Base-by-base conservation (phyloP, 2,113 vertebrate species). In the Athene noctua region DNA sequence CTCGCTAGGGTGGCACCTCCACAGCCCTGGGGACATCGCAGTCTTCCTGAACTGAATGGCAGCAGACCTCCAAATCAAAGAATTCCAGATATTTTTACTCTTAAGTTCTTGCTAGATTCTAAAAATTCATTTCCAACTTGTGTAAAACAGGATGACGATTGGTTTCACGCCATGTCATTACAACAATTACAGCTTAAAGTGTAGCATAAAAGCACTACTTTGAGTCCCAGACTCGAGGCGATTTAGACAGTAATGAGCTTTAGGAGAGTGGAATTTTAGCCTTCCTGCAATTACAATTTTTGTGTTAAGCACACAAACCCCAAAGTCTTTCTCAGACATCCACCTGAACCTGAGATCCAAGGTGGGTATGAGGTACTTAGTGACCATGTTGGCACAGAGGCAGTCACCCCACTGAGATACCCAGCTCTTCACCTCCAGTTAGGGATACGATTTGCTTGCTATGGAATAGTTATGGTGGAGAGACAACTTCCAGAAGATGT, bases 321-420 rank as follows among this genome's bases (percentile, higher is more conserved):
- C 13, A 1, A 80, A 91, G 42, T 47, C 57, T 26, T 87, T 51
- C 38, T 63, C 59, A 78, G 57, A 46, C 30, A 71, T 7, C 19
- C 38, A 49, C 2, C 4, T 8, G 26, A 75, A 40, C 42, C 38
- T 52, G 52, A 87, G 49, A 34, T 51, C 74, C 70, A 55, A 44
- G 59, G 38, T 15, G 27, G 6, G 26, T n/a, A 23, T 0, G 1
- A 51, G n/a, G n/a, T 47, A 36, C n/a, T 38, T 2, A 6, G 51
- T 36, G 74, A 47, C 30, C 58, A 36, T n/a, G 19, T 2, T 12
- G 32, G 25, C 82, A 65, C 49, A 68, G 32, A 83, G 44, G 32
- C 27, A 67, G 10, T 7, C 25, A 26, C 13, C 11, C 22, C 2
- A 1, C 13, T 29, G 2, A 38, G 26, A 27, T 9, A 18, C 7